Evolutionary conservation across 30 jellyfish, hydroid and myxozoan species (phyloP), one percentile per base, ranked within the genome.

Genomic region (Rhopilema esculentum): DNA sequence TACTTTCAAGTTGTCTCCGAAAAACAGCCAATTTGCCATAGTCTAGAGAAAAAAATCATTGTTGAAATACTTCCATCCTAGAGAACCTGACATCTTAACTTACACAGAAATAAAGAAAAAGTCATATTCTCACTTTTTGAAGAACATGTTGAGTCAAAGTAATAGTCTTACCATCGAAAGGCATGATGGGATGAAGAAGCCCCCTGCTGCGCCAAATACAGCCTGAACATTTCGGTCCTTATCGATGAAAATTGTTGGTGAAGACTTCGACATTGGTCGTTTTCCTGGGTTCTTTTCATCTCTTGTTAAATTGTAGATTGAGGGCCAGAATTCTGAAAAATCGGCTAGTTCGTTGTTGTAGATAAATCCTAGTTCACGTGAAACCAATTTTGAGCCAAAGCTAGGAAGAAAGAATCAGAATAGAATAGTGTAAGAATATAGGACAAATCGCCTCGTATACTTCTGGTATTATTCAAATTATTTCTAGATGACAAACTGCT

Each of bases 201-300:
- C 99, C 8, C 99, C 99, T 16, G 99, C 99, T 16, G 99, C 99
- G 6, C 99, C 99, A 69, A 92, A 88, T 32, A 96, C 99, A 17
- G 90, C 97, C n/a, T 75, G 75, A 0, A 96, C 99, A 64, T 91
- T 88, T 21, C 92, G 61, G 31, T 88, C 78, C 23, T 91, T 76
- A 33, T 91, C 95, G 30, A 89, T 27, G 73, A 91, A 91, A 26
- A 96, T 96, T 66, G 88, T 72, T 21, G 99, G 99, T 65, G 97
- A 89, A n/a, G 96, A 85, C 75, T 90, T 92, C 0, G 99, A 96
- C 92, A 92, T 85, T 4, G 99, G 99, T 79, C 99, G 32, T 72
- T 96, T 96, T 16, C 97, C 98, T 15, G 97, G 97, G 49, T 88
- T 85, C 80, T 96, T 96, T 32, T 65, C 93, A 64, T 96, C 99